Evolutionary conservation across 2,797 vertebrate genomes (phyloP), one percentile per base, ranked within the genome.

Genomic region (Argentina silus): DNA sequence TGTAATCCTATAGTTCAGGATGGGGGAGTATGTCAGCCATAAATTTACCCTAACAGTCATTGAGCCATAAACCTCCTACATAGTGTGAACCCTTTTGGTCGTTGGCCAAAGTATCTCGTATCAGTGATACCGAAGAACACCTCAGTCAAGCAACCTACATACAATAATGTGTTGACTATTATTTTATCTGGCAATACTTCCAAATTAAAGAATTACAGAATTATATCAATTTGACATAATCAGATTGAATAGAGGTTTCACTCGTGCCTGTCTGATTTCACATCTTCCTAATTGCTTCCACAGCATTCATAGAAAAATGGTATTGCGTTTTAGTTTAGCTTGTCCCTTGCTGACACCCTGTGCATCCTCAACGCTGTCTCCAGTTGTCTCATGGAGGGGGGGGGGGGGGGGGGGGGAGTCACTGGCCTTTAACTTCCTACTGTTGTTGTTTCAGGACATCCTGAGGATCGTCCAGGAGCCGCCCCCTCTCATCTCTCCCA

Each of bases 381-480:
- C 64, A 21, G 6, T 66, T 42, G 8, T 70, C 19, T 64, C 21
- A 47, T 27, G 23, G 50, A 64, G 17, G 70, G 60, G 71, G 44
- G 27, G 4, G 27, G 4, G 27, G 27, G 27, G 27, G 27, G 2
- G 27, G 27, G 27, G 27, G 27, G 27, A 4, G 27, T 36, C 42
- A 74, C 70, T 75, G 73, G 6, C 70, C 75, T 53, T 79, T 0
- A 81, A 82, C 60, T 23, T 66, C 44, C 81, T 78, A 72, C 74
- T 89, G 87, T 87, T 89, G 87, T 86, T 63, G 53, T 83, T 82
- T 67, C 76, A 84, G 85, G 81, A 81, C 76, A 7, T 87, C 81
- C 80, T 76, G 73, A 17, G 23, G 81, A 57, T 27, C 51, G 59
- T 7, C 27, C 23, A 50, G 14, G 51, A 44, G 74, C 19, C 70